Evolutionary conservation across 2,888 invertebrate genomes (phyloP).

Genomic region (Bombylius major): DNA sequence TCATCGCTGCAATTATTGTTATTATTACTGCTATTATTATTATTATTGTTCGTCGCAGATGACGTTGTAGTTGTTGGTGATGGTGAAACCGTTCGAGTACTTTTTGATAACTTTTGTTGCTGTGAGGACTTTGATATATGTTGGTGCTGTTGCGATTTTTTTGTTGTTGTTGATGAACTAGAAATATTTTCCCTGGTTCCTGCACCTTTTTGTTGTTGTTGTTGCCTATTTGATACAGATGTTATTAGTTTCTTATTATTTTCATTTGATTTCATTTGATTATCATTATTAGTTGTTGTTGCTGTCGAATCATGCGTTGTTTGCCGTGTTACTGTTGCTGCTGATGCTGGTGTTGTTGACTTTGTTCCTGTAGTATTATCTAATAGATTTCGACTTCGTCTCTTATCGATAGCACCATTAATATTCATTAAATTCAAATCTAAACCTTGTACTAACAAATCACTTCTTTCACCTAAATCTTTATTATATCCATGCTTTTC

Average conservation of each 20-base stretch:
- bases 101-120: background rate
- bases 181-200: background rate
- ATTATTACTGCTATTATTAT: background rate
- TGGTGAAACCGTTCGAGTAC: background rate
- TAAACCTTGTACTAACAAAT: slow-evolving; percentile 40
- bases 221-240: background rate
- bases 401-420: slow-evolving; percentile 14
- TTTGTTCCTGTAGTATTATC: slow-evolving; percentile 12
- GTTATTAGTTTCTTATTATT: background rate
- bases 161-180: background rate
- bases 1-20: background rate
- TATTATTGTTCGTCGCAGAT: background rate
- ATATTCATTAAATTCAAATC: slow-evolving; percentile 28
- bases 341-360: slow-evolving; percentile 4
- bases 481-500: slow-evolving; percentile 58
- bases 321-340: slow-evolving; percentile 6
- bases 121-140: background rate
- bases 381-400: slow-evolving; percentile 15
- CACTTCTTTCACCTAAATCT: slow-evolving; percentile 52
- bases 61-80: background rate
- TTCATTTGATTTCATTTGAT: background rate
- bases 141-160: background rate
- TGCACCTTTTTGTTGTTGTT: background rate
- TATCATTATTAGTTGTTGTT: background rate
- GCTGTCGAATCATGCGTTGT: slow-evolving; percentile 8